Conservation (phyloP, 92 coral and sea anemone species). For the Heteractis magnifica region DNA sequence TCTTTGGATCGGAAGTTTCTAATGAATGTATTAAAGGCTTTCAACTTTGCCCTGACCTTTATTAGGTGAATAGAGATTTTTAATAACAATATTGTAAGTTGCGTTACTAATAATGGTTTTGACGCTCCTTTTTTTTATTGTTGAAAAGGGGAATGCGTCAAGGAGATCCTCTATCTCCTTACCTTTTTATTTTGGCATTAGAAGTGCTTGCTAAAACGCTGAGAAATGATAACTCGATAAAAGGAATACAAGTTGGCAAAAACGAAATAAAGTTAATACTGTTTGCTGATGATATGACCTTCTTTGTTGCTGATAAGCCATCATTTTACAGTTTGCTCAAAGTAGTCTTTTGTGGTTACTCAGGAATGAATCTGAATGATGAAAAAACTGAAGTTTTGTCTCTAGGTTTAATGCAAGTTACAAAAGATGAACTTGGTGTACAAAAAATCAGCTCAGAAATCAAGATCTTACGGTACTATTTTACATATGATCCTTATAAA, state of each 20-base stretch:
- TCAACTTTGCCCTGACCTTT: slow-evolving; percentile 32
- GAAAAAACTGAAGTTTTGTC: too few species aligned
- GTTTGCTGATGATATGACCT: slow-evolving; percentile 55
- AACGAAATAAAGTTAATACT: slow-evolving; percentile 42
- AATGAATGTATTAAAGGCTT: background rate
- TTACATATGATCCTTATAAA: too few species aligned
- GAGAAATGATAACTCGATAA: too few species aligned
- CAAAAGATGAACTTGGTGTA: too few species aligned
- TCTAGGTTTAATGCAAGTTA: too few species aligned
- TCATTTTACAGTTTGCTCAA: too few species aligned
- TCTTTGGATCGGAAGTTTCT: slow-evolving; percentile 18
- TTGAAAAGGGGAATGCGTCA: slow-evolving; percentile 46
- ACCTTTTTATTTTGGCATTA: background rate
- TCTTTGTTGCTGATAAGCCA: too few species aligned
- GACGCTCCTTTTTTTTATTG: slow-evolving; percentile 19
- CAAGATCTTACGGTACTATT: too few species aligned
- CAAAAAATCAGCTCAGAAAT: too few species aligned
- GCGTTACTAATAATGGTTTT: slow-evolving; percentile 38
- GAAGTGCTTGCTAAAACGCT: too few species aligned
- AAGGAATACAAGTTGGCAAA: background rate
- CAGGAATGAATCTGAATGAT: too few species aligned
- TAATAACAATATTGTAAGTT: slow-evolving; percentile 21
- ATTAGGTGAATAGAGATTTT: slow-evolving; percentile 24
- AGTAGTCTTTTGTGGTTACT: too few species aligned
- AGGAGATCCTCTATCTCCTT: slow-evolving; percentile 58